phyloP scores from a whole-genome alignment of 2,113 vertebrate species.

The Alethe diademata region DNA sequence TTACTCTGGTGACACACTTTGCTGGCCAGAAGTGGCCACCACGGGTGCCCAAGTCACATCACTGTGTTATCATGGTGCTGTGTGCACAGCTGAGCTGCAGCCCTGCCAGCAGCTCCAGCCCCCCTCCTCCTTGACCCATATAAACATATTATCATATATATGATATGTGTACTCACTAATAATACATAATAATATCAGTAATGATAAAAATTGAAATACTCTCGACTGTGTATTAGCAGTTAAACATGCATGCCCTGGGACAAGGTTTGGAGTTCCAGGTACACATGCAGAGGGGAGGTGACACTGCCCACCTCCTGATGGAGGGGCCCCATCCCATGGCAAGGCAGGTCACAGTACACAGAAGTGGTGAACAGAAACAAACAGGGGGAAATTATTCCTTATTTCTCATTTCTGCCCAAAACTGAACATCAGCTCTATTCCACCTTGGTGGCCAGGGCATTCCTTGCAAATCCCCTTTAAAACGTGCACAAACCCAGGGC shows the following conservation, averaged over 20 bases:
- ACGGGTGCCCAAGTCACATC: rapidly evolving
- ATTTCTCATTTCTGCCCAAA: neutral
- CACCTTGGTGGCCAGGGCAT: neutral
- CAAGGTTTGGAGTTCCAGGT: neutral
- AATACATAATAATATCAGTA: neutral
- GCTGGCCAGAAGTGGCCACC: rapidly evolving
- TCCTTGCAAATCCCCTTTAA: neutral
- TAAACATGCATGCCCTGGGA: neutral
- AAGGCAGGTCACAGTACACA: neutral
- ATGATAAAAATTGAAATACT: neutral
- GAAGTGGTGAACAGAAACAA: neutral
- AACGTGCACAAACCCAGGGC: neutral
- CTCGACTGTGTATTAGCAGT: neutral
- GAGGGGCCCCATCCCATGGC: neutral
- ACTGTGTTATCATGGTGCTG: rapidly evolving
- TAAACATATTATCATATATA: neutral
- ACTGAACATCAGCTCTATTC: neutral
- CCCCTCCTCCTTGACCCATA: rapidly evolving
- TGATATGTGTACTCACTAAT: neutral
- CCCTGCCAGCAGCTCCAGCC: neutral
- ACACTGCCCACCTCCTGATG: neutral
- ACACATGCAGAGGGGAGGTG: neutral
- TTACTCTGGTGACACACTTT: neutral
- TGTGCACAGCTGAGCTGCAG: neutral
- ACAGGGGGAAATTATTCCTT: neutral